Evolutionary conservation across 2,797 vertebrate genomes (phyloP).

Genomic region (Ctenopoma multispine): DNA sequence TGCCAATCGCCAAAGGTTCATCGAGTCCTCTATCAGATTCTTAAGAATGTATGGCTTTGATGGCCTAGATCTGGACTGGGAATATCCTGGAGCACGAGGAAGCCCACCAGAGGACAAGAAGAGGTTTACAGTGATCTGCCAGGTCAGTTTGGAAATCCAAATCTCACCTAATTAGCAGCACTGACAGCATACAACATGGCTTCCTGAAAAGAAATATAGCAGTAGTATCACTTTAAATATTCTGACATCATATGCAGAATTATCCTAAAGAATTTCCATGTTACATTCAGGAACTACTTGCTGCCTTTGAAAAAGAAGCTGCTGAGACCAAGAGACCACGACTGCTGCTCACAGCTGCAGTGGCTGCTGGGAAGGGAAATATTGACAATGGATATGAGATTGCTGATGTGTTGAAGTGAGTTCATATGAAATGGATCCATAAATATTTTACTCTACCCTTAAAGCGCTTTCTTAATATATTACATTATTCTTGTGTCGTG

Average conservation of each 20-base stretch:
- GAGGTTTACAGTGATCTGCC: slow-evolving; percentile 80
- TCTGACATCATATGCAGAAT: neutral
- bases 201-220: neutral
- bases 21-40: slow-evolving; percentile 80
- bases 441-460: neutral
- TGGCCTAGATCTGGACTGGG: slow-evolving; percentile 88
- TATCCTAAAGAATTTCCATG: neutral
- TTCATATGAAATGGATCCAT: neutral
- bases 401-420: slow-evolving; percentile 78
- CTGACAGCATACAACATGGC: no score
- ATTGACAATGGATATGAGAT: slow-evolving; percentile 83
- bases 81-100: slow-evolving; percentile 86
- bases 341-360: slow-evolving; percentile 82
- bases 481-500: neutral
- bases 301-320: slow-evolving; percentile 76
- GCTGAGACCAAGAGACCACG: slow-evolving; percentile 42
- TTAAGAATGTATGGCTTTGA: slow-evolving; percentile 84
- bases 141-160: slow-evolving; percentile 61
- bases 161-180: no score
- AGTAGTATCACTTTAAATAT: neutral
- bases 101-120: slow-evolving; percentile 83
- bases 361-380: slow-evolving; percentile 69
- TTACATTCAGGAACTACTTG: slow-evolving; percentile 74
- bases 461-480: neutral
- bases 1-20: slow-evolving; percentile 80